phyloP scores from a whole-genome alignment of 2,797 vertebrate genomes.

The Protosalanx chinensis region DNA sequence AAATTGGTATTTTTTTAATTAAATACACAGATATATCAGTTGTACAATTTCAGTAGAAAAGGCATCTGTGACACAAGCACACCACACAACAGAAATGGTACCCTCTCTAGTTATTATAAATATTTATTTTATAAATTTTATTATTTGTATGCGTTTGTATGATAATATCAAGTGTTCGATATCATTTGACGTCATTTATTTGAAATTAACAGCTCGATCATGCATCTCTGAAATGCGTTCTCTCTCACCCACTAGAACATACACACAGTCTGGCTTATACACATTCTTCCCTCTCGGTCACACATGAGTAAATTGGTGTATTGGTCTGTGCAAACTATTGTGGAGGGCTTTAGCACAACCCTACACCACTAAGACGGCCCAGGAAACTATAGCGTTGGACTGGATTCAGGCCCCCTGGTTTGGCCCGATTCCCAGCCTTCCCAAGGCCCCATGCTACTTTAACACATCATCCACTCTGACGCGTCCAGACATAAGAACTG shows the following conservation, averaged over 20 bases:
- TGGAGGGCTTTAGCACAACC: conserved; percentile 57
- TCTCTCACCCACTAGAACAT: background rate
- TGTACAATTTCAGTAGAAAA: no score
- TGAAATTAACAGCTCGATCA: background rate
- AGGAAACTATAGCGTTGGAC: conserved; percentile 48
- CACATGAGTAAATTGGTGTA: conserved; percentile 46
- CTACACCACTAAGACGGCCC: conserved; percentile 57
- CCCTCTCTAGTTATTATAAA: no score
- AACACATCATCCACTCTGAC: conserved; percentile 43
- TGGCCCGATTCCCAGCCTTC: conserved; percentile 22
- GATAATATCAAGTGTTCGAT: background rate
- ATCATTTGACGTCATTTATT: background rate
- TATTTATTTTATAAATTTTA: no score
- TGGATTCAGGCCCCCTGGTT: conserved; percentile 32
- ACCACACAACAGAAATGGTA: no score
- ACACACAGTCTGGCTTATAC: background rate
- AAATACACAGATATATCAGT: no score
- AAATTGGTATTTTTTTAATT: no score
- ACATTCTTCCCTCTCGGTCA: conserved; percentile 45
- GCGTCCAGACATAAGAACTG: conserved; percentile 37
- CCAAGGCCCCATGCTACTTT: conserved; percentile 27
- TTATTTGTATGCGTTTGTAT: background rate
- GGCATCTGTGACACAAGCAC: no score
- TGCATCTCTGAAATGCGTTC: background rate
- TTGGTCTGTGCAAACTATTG: conserved; percentile 52